Percentiles rank a stretch among this genome's conserved stretches.
Evolutionary conservation across 2,113 vertebrate genomes (phyloP).

Genomic region (Danionella cerebrum): DNA sequence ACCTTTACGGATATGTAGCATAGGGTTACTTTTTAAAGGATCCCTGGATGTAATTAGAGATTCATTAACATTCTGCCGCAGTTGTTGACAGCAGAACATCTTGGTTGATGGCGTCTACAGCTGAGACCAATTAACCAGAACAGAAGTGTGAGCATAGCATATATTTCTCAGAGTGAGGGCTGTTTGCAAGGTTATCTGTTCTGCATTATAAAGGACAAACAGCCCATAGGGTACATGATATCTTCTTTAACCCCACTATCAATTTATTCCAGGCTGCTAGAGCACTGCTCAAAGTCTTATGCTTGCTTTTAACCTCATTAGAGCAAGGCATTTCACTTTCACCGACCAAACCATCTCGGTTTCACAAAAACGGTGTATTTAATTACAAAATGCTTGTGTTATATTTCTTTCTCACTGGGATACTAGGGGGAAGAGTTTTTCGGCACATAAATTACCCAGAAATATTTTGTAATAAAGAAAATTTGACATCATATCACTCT

Average conservation of each 20-base stretch:
- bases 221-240: not conserved
- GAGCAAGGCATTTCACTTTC: no score
- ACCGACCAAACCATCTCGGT: no score
- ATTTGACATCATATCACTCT: not conserved
- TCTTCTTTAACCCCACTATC: not conserved
- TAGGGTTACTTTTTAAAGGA: not conserved
- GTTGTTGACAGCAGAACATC: not conserved
- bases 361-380: no score
- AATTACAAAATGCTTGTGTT: no score
- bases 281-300: no score
- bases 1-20: not conserved
- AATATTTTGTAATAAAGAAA: not conserved
- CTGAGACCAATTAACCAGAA: constrained; percentile 16
- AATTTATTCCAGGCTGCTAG: not conserved
- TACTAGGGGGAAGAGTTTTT: no score
- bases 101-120: not conserved
- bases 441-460: not conserved
- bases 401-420: no score
- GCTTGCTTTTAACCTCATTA: no score
- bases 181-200: not conserved
- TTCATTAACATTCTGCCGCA: constrained; percentile 11
- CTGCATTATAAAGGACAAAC: not conserved
- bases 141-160: not conserved
- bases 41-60: not conserved
- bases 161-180: not conserved